phyloP scores from a whole-genome alignment of 2,113 vertebrate species.

The Myotis yumanensis region DNA sequence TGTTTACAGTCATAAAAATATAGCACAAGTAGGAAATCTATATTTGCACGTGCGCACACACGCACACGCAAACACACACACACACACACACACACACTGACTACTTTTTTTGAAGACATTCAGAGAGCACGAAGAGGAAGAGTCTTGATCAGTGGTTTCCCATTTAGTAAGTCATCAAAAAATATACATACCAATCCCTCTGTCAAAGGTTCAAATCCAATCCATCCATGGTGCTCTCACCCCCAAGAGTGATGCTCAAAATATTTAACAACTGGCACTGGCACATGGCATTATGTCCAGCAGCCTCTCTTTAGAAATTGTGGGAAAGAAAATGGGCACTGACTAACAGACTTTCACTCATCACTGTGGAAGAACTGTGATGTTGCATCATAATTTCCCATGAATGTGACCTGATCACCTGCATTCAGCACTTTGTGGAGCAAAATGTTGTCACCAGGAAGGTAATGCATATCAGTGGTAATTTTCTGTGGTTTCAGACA shows the following conservation, averaged over 20 bases:
- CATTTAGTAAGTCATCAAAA: background rate
- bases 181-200: background rate
- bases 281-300: background rate
- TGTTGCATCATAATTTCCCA: too few relatives aligned
- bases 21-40: too few relatives aligned
- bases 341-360: background rate
- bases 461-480: too few relatives aligned
- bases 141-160: background rate
- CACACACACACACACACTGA: background rate
- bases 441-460: background rate
- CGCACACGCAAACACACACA: background rate
- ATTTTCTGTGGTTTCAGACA: background rate
- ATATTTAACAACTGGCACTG: background rate
- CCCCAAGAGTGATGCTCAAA: background rate
- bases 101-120: background rate
- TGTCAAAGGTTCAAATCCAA: background rate
- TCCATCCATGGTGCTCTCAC: background rate
- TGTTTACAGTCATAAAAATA: too few relatives aligned
- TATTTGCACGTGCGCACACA: too few relatives aligned
- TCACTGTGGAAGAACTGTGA: rapidly evolving
- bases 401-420: background rate
- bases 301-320: background rate
- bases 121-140: background rate
- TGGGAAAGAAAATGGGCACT: background rate
- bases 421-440: background rate